phyloP scores from a whole-genome alignment of 92 coral and sea anemone genomes.

The Diadumene lineata region DNA sequence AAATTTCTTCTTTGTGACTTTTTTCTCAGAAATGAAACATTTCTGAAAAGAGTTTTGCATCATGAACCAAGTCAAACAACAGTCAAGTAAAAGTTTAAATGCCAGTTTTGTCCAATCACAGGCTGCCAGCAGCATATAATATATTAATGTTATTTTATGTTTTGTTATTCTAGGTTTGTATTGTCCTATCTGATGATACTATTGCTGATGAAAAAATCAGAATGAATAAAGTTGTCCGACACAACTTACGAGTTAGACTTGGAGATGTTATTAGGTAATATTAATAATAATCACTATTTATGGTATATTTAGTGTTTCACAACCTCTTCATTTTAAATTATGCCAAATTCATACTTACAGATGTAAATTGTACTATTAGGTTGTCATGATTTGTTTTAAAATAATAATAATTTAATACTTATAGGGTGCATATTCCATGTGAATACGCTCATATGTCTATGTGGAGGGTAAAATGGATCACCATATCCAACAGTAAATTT shows the following conservation, averaged over 20 bases:
- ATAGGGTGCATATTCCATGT: too few relatives aligned
- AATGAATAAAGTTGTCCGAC: constrained; percentile 94
- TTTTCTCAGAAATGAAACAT: too few relatives aligned
- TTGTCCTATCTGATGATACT: constrained; percentile 95
- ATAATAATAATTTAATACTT: too few relatives aligned
- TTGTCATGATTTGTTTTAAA: too few relatives aligned
- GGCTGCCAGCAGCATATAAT: constrained; percentile 19
- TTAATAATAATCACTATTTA: not conserved
- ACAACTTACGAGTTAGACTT: constrained; percentile 93
- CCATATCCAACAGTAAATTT: too few relatives aligned
- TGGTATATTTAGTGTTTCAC: too few relatives aligned
- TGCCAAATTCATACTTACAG: too few relatives aligned
- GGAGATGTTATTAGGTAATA: constrained; percentile 89
- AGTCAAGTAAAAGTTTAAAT: not conserved
- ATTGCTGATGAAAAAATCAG: constrained; percentile 93
- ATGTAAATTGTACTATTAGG: too few relatives aligned
- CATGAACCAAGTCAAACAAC: not conserved
- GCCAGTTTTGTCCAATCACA: constrained; percentile 18
- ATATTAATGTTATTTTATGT: not conserved
- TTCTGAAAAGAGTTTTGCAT: not conserved
- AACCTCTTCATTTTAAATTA: too few relatives aligned
- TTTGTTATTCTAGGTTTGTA: constrained; percentile 73
- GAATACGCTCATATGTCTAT: too few relatives aligned
- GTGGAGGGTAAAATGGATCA: too few relatives aligned
- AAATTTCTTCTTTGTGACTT: not conserved